phyloP scores from a whole-genome alignment of 2,888 invertebrate species.

The Spisula subtruncata region DNA sequence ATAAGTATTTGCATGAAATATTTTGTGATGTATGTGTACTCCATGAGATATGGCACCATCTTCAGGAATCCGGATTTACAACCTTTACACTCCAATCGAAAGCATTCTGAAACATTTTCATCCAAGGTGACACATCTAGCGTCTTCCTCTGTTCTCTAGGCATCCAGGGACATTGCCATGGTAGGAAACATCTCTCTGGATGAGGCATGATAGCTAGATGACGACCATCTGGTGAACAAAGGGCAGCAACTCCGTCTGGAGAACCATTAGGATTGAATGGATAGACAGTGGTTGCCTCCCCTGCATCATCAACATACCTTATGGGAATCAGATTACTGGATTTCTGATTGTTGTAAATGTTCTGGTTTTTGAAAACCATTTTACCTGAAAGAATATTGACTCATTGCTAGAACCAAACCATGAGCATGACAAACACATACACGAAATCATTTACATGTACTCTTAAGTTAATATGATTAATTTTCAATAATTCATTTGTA shows the following conservation, averaged over 20 bases:
- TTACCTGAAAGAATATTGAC: conserved; percentile 77
- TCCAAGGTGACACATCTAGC: conserved; percentile 94
- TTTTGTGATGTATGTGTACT: no score
- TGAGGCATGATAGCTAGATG: conserved; percentile 99
- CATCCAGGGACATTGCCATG: conserved; percentile 94
- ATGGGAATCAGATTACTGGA: conserved; percentile 92
- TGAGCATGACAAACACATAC: no score
- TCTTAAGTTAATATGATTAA: no score
- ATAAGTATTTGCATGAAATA: no score
- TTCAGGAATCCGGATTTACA: conserved; percentile 33
- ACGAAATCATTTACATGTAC: no score
- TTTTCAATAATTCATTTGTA: no score
- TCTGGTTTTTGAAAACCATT: conserved; percentile 88
- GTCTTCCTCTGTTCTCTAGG: conserved; percentile 76
- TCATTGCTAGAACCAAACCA: not conserved
- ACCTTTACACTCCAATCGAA: conserved; percentile 86
- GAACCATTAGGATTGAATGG: conserved; percentile 94
- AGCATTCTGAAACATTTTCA: conserved; percentile 96
- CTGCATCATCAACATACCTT: conserved; percentile 94
- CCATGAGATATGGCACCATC: not conserved
- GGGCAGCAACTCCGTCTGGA: conserved; percentile 94
- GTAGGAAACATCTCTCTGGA: conserved; percentile 96
- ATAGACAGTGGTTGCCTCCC: conserved; percentile 90
- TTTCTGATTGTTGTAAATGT: conserved; percentile 83
- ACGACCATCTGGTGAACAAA: conserved; percentile 96